Conservation (phyloP, 2,888 invertebrate genomes). For the Eurytoma adleriae region DNA sequence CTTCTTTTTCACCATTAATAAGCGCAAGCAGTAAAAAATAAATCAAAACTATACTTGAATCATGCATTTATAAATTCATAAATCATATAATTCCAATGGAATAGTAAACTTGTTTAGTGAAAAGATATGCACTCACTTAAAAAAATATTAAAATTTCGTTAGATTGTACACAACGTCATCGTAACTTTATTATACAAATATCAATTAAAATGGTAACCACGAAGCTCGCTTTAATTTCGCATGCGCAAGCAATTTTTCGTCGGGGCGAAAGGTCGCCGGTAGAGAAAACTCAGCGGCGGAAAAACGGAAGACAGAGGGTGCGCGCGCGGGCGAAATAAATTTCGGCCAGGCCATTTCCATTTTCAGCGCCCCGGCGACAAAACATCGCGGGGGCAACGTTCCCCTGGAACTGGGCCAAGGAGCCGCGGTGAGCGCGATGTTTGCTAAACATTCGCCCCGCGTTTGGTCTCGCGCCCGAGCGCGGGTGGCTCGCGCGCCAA, state of each 20-base stretch:
- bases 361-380: conserved; percentile 44
- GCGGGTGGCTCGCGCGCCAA: too few relatives aligned
- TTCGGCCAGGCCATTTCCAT: conserved; percentile 53
- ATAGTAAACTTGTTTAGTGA: too few relatives aligned
- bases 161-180: too few relatives aligned
- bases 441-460: conserved; percentile 14
- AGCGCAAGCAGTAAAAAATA: too few relatives aligned
- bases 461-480: not conserved
- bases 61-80: too few relatives aligned
- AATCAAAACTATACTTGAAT: too few relatives aligned
- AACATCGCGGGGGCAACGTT: conserved; percentile 49
- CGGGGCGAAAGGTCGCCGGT: not conserved
- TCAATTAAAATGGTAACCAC: too few relatives aligned
- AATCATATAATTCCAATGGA: too few relatives aligned
- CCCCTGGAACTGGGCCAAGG: conserved; percentile 60
- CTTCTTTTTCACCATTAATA: too few relatives aligned
- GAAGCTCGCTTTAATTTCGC: not conserved
- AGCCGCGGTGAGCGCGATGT: conserved; percentile 42
- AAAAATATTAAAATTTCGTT: too few relatives aligned
- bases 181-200: too few relatives aligned
- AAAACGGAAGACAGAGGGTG: not conserved
- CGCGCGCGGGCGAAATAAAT: conserved; percentile 49
- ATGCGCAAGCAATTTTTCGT: conserved; percentile 8
- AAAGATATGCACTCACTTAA: too few relatives aligned
- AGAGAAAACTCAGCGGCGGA: not conserved